These are phyloP conservation scores for Limnodromus scolopaceus DNA, from an alignment of 2,797 vertebrate species.

Conservation along the genomic window DNA sequence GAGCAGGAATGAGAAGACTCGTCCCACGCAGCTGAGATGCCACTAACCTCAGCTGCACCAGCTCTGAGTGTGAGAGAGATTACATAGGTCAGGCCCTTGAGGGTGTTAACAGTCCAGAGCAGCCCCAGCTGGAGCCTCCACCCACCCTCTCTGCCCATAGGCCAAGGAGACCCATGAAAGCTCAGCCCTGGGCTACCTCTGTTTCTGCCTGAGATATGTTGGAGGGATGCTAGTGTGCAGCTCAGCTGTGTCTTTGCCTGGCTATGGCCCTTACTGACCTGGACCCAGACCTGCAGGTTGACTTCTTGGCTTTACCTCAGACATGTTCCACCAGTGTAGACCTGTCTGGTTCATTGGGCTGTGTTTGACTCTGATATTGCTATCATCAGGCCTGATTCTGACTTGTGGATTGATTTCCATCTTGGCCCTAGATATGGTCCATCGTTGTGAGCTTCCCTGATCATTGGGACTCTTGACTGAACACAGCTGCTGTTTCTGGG, in stretches of 20 bases:
- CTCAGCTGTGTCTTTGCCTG: rapidly evolving
- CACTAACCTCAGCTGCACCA: background rate
- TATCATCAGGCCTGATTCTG: background rate
- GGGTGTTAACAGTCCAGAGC: background rate
- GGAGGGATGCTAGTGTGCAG: background rate
- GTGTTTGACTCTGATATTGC: background rate
- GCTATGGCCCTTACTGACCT: rapidly evolving
- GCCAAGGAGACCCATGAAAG: background rate
- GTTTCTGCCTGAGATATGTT: rapidly evolving
- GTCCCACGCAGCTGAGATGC: background rate
- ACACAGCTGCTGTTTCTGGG: background rate
- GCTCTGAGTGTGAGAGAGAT: background rate
- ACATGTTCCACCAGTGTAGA: rapidly evolving
- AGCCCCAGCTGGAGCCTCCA: background rate
- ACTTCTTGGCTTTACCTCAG: background rate
- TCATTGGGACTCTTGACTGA: background rate
- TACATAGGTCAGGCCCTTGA: background rate
- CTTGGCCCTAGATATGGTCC: background rate
- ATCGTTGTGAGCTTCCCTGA: background rate
- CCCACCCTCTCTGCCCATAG: background rate
- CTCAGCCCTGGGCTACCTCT: rapidly evolving
- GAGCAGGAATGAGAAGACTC: background rate
- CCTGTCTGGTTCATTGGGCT: background rate
- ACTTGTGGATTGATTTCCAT: background rate
- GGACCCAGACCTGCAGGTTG: background rate